Conservation (phyloP, 37 sponge, comb jelly and placozoan genomes). For the Cliona cf. orientalis region DNA sequence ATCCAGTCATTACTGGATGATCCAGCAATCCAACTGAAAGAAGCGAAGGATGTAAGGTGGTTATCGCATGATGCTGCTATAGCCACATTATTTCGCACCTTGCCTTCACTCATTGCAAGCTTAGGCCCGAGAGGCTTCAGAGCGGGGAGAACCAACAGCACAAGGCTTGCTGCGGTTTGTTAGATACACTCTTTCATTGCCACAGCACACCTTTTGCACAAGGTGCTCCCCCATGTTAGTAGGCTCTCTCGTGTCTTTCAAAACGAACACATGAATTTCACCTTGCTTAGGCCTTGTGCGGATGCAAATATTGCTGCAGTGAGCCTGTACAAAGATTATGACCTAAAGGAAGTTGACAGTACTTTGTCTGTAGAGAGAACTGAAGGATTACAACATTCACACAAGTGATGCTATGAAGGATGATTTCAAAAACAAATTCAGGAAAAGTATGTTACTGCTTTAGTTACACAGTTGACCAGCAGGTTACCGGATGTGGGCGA, state of each 20-base stretch:
- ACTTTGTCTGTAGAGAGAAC: no score
- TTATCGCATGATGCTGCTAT: neutral
- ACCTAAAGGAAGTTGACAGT: no score
- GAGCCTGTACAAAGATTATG: no score
- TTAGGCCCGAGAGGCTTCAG: neutral
- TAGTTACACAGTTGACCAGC: no score
- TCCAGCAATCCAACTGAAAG: neutral
- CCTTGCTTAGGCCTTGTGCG: no score
- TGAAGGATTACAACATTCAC: no score
- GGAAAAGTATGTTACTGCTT: no score
- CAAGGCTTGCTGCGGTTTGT: neutral
- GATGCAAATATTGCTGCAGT: no score
- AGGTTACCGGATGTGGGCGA: no score
- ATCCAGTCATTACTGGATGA: neutral
- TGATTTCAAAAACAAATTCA: no score
- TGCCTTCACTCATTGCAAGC: neutral
- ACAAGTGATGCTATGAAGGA: no score
- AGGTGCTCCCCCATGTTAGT: neutral
- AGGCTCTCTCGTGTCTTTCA: neutral
- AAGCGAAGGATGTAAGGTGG: conserved; percentile 15
- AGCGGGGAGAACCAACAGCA: neutral
- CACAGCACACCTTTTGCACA: neutral
- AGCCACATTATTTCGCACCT: neutral
- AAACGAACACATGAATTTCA: neutral
- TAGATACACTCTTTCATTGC: neutral